Conservation (phyloP, 2,113 vertebrate genomes). For the Cinclus mexicanus region DNA sequence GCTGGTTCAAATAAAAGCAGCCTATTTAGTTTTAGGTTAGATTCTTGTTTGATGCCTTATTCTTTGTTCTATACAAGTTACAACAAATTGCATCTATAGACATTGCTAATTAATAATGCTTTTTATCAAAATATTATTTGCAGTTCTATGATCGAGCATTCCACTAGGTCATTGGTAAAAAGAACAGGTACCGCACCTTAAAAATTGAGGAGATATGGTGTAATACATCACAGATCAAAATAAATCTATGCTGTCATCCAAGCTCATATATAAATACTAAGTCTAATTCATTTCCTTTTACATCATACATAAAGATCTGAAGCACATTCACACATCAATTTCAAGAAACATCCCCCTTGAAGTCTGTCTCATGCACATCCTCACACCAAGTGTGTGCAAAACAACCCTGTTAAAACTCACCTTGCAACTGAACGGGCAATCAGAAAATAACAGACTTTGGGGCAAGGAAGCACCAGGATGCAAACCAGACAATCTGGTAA, state of each 20-base stretch:
- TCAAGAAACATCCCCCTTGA: not conserved
- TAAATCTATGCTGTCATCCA: constrained; percentile 6
- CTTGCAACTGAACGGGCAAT: not conserved
- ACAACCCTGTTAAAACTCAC: not conserved
- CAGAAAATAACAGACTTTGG: not conserved
- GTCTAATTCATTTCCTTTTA: not conserved
- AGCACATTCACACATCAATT: not conserved
- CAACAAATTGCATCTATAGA: not conserved
- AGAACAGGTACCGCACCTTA: not conserved
- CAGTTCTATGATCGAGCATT: not conserved
- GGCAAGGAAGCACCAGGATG: not conserved
- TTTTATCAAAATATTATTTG: not conserved
- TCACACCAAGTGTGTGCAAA: not conserved
- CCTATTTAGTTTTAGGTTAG: not conserved
- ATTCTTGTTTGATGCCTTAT: not conserved
- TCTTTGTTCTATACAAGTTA: not conserved
- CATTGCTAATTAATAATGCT: not conserved
- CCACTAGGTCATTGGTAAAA: not conserved
- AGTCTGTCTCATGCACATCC: not conserved
- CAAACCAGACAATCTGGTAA: not conserved
- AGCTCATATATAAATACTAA: not conserved
- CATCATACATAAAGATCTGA: not conserved
- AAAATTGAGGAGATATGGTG: not conserved
- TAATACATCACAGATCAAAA: not conserved
- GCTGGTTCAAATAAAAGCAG: constrained; percentile 21